Evolutionary conservation across 2,888 invertebrate species (phyloP).

Genomic region (Ischnura elegans): DNA sequence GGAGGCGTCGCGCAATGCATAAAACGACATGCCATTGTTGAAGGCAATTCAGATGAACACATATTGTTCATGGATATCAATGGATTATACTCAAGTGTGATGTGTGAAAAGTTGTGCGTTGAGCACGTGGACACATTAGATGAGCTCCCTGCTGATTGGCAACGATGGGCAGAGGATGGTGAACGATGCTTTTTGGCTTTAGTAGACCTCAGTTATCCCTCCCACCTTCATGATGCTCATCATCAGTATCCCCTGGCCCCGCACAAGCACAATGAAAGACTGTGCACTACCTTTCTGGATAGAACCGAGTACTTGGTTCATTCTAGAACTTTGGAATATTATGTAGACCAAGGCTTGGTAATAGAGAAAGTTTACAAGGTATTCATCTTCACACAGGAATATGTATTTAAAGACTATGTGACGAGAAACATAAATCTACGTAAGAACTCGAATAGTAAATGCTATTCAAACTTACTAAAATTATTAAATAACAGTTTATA

Average conservation of each 20-base stretch:
- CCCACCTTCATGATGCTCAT: not conserved
- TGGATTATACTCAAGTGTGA: not conserved
- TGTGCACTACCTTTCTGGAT: not conserved
- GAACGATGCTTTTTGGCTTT: not conserved
- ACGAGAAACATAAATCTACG: too few relatives aligned
- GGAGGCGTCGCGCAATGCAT: slow-evolving; percentile 5
- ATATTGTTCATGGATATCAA: slow-evolving; percentile 18
- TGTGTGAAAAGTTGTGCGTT: not conserved
- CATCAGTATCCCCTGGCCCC: not conserved
- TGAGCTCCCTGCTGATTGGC: not conserved
- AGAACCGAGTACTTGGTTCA: not conserved
- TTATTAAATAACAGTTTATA: too few relatives aligned
- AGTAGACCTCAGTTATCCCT: not conserved
- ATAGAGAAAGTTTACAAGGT: too few relatives aligned
- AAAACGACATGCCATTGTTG: not conserved
- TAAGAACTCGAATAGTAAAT: too few relatives aligned
- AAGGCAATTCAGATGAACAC: not conserved
- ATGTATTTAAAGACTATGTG: too few relatives aligned
- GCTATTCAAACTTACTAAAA: too few relatives aligned
- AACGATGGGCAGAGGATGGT: not conserved
- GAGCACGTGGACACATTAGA: not conserved
- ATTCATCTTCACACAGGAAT: too few relatives aligned
- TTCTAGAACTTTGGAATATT: too few relatives aligned
- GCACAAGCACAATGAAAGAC: not conserved
- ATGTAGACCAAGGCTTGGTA: too few relatives aligned